Conservation (phyloP, 2,113 vertebrate species). For the Xenus cinereus region DNA sequence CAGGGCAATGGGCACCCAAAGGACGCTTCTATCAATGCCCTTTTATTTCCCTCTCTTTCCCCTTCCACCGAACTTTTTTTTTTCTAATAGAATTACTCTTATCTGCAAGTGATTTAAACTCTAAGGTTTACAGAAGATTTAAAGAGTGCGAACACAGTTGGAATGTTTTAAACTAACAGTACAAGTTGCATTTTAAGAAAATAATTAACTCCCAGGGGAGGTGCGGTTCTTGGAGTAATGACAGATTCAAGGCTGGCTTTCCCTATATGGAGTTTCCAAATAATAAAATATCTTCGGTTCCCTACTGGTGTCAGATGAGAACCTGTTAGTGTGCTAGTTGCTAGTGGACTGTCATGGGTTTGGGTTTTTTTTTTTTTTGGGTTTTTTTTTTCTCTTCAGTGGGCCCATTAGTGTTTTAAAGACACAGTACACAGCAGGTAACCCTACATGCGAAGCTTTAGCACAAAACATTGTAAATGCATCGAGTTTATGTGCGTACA, state of each 20-base stretch:
- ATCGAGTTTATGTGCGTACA: not conserved
- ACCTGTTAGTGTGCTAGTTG: constrained; percentile 85
- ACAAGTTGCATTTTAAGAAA: constrained; percentile 86
- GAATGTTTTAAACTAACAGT: constrained; percentile 89
- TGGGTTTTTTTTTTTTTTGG: not conserved
- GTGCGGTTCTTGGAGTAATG: constrained; percentile 81
- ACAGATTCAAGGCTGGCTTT: constrained; percentile 83
- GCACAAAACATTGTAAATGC: not conserved
- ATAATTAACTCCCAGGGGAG: constrained; percentile 91
- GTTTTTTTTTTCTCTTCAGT: not conserved
- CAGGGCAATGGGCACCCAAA: constrained; percentile 56
- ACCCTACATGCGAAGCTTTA: constrained; percentile 5
- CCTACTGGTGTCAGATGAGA: constrained; percentile 88
- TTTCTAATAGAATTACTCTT: constrained; percentile 82
- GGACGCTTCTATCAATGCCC: constrained; percentile 65
- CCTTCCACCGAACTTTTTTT: constrained; percentile 42
- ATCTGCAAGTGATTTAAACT: constrained; percentile 86
- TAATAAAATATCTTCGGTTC: constrained; percentile 87
- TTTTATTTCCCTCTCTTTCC: constrained; percentile 65
- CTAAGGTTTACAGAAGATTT: constrained; percentile 88
- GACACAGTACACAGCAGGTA: constrained; percentile 52
- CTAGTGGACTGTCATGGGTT: constrained; percentile 77
- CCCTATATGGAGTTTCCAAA: constrained; percentile 88
- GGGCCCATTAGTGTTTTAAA: constrained; percentile 75
- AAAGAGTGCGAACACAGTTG: constrained; percentile 90